Percentiles rank a stretch among this genome's conserved stretches.
These are phyloP conservation scores for Xyrichtys novacula DNA, from an alignment of 2,797 vertebrate genomes.

Conservation along the genomic window DNA sequence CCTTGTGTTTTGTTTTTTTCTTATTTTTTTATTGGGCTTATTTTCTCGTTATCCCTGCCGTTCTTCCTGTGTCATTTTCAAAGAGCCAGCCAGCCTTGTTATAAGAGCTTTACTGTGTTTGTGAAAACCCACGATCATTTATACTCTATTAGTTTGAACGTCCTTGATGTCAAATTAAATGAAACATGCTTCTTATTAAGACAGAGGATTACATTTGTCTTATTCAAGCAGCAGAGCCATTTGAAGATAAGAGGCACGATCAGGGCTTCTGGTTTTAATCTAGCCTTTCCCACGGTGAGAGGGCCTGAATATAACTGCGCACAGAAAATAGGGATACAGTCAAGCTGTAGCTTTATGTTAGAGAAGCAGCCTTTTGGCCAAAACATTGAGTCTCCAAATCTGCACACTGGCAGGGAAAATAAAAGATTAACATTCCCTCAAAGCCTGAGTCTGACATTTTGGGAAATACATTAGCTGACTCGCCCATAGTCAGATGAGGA, in stretches of 20 bases:
- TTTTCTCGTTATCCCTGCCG: background rate
- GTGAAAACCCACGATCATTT: conserved; percentile 5
- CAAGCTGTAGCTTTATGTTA: conserved; percentile 12
- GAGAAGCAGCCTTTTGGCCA: conserved; percentile 4
- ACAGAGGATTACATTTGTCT: background rate
- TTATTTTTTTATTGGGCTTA: conserved; percentile 7
- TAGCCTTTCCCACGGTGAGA: conserved; percentile 10
- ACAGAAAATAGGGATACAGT: conserved; percentile 9
- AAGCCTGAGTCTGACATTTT: conserved; percentile 31
- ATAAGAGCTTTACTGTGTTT: background rate
- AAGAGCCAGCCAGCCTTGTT: conserved; percentile 1
- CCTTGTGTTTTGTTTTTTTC: background rate
- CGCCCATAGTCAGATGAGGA: conserved; percentile 17
- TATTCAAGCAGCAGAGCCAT: conserved; percentile 4
- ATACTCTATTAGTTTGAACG: conserved; percentile 11
- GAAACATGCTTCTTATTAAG: conserved; percentile 6
- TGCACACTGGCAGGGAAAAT: conserved; percentile 14
- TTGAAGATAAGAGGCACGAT: conserved; percentile 18
- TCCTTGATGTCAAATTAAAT: conserved; percentile 20
- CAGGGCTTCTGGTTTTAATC: conserved; percentile 16
- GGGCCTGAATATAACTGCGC: background rate
- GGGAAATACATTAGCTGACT: conserved; percentile 6
- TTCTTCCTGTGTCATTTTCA: conserved; percentile 10
- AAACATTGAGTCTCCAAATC: conserved; percentile 11
- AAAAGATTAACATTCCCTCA: conserved; percentile 17